Conservation (phyloP, 2,888 invertebrate genomes). For the Meandrusa payeni region DNA sequence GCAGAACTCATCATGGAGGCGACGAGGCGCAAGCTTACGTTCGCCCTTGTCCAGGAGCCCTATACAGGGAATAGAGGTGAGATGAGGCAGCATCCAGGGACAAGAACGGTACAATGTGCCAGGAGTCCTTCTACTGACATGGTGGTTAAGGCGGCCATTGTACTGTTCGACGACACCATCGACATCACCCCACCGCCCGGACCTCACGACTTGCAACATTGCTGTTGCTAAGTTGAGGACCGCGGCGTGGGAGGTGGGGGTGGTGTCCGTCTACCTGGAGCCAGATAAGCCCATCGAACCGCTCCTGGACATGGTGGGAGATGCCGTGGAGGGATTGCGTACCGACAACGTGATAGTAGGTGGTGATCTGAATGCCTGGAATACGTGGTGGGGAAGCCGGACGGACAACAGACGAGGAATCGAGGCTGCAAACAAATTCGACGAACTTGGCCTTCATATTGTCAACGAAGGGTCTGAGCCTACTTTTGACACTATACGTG, state of each 20-base stretch:
- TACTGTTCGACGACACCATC: slow-evolving; percentile 13
- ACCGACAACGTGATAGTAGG: slow-evolving; percentile 15
- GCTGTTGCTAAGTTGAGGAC: slow-evolving; percentile 18
- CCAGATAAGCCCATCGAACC: slow-evolving; percentile 15
- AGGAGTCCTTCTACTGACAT: not conserved
- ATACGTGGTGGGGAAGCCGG: slow-evolving; percentile 9
- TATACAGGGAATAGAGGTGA: not conserved
- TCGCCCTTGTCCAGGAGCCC: not conserved
- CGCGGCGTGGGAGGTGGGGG: slow-evolving; percentile 9
- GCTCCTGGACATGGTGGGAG: slow-evolving; percentile 3
- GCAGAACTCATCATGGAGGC: not conserved
- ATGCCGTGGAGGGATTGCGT: not conserved
- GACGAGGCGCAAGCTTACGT: not conserved
- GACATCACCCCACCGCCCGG: slow-evolving; percentile 9
- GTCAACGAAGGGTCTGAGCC: not conserved
- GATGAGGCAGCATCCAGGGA: not conserved
- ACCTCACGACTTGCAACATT: slow-evolving; percentile 19
- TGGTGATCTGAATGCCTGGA: slow-evolving; percentile 26
- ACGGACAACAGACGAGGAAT: not conserved
- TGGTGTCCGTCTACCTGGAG: slow-evolving; percentile 24
- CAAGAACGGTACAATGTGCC: not conserved
- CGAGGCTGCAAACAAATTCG: not conserved
- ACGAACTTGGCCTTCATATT: not conserved
- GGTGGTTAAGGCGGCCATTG: slow-evolving; percentile 17
- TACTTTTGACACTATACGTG: not conserved